Evolutionary conservation across 2,888 invertebrate genomes (phyloP).

Genomic region (Drosophila quinaria): DNA sequence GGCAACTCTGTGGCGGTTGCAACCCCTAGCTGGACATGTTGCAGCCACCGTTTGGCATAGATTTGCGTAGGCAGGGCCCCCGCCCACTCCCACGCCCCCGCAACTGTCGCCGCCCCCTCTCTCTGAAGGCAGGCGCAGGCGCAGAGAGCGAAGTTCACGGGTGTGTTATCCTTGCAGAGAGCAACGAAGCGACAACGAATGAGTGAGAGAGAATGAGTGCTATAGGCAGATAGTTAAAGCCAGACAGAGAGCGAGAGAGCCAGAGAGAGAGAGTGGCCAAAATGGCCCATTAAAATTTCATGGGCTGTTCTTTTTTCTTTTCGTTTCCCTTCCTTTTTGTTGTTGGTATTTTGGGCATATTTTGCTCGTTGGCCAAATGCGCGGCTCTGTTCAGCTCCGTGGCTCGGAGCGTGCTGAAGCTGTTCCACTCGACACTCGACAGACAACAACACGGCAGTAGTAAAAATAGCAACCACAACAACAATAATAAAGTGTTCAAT

Average conservation of each 20-base stretch:
- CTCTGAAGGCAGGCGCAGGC: conserved; percentile 37
- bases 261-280: conserved; percentile 6
- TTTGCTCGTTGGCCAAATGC: conserved; percentile 33
- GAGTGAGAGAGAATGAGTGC: conserved; percentile 3
- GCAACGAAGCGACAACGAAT: background rate
- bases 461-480: conserved; percentile 4
- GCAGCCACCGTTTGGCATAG: conserved; percentile 45
- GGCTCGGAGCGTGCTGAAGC: conserved; percentile 46
- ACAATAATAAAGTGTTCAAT: conserved; percentile 64
- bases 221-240: conserved; percentile 6
- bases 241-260: background rate
- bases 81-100: conserved; percentile 6
- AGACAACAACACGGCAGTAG: conserved; percentile 19
- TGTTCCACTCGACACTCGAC: conserved; percentile 39
- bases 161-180: conserved; percentile 34
- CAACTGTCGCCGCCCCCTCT: background rate
- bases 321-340: conserved; percentile 1
- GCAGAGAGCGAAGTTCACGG: conserved; percentile 41
- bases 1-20: conserved; percentile 45
- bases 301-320: conserved; percentile 53
- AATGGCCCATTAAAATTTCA: conserved; percentile 53
- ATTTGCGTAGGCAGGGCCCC: conserved; percentile 26
- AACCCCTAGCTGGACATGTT: conserved; percentile 37
- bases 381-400: conserved; percentile 44
- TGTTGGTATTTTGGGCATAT: conserved; percentile 46